These are phyloP conservation scores for Drosophila sp. DNA, from an alignment of 1,140 invertebrate genomes.

Conservation along the genomic window DNA sequence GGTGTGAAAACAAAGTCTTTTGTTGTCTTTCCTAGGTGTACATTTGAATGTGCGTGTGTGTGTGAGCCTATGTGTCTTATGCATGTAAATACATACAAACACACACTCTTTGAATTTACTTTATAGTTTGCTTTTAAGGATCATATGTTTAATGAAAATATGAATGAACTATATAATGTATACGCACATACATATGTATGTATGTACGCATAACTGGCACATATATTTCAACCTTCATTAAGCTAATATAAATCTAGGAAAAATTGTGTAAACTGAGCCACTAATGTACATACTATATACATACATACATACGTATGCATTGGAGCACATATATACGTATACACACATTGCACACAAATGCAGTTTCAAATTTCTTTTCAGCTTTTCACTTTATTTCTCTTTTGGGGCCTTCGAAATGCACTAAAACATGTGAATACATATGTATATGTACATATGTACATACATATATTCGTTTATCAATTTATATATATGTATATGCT, in stretches of 20 bases:
- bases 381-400: conserved; percentile 54
- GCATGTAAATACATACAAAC: conserved; percentile 16
- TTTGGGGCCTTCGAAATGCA: conserved; percentile 51
- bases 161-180: too few relatives aligned
- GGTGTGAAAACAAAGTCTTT: conserved; percentile 14
- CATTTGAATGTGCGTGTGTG: too few relatives aligned
- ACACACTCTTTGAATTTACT: too few relatives aligned
- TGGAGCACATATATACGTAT: conserved; percentile 22
- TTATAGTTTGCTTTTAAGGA: too few relatives aligned
- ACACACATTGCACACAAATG: conserved; percentile 26
- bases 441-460: background rate
- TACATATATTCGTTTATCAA: conserved; percentile 15
- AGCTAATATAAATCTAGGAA: too few relatives aligned
- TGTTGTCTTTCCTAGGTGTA: conserved; percentile 7
- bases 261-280: background rate
- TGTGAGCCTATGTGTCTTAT: background rate
- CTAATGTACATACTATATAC: conserved; percentile 2
- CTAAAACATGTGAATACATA: conserved; percentile 40
- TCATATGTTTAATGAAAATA: too few relatives aligned
- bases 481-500: background rate
- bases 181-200: too few relatives aligned
- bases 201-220: too few relatives aligned
- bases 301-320: conserved; percentile 14
- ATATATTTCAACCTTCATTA: too few relatives aligned
- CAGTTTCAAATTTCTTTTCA: conserved; percentile 41